Conservation (phyloP, 2,888 invertebrate genomes). For the Cerceris rybyensis region DNA sequence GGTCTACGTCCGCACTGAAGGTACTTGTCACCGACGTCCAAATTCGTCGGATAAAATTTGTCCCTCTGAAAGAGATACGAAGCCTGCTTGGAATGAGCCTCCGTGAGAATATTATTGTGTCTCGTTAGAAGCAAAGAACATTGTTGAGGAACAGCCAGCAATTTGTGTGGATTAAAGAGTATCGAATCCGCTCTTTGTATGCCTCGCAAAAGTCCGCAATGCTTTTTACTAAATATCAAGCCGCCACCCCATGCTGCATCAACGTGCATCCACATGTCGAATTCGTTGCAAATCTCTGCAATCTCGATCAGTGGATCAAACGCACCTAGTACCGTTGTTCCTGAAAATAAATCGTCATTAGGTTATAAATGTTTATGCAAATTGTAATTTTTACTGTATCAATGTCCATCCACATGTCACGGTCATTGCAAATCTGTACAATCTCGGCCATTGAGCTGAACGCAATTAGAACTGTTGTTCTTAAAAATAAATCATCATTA, state of each 20-base stretch:
- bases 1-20: slow-evolving; percentile 88
- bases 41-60: slow-evolving; percentile 83
- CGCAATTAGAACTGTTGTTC: slow-evolving; percentile 84
- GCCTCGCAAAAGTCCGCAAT: slow-evolving; percentile 83
- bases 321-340: slow-evolving; percentile 84
- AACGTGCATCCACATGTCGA: slow-evolving; percentile 84
- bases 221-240: slow-evolving; percentile 83
- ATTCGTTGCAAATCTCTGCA: slow-evolving; percentile 82
- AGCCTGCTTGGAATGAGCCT: slow-evolving; percentile 83
- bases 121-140: slow-evolving; percentile 83
- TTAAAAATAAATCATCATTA: slow-evolving; percentile 68
- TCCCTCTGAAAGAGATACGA: slow-evolving; percentile 84
- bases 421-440: slow-evolving; percentile 82
- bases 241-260: slow-evolving; percentile 86
- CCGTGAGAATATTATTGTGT: slow-evolving; percentile 79
- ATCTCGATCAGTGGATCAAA: slow-evolving; percentile 84
- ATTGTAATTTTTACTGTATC: slow-evolving; percentile 80
- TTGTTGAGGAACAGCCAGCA: slow-evolving; percentile 85
- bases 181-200: slow-evolving; percentile 85
- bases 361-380: too few species aligned
- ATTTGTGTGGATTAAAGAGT: slow-evolving; percentile 86
- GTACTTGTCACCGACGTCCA: slow-evolving; percentile 85
- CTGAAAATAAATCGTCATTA: slow-evolving; percentile 68
- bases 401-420: slow-evolving; percentile 84
- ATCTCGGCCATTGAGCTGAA: slow-evolving; percentile 84